Base-by-base conservation (phyloP, 2,113 vertebrate genomes). In the Scortum barcoo region DNA sequence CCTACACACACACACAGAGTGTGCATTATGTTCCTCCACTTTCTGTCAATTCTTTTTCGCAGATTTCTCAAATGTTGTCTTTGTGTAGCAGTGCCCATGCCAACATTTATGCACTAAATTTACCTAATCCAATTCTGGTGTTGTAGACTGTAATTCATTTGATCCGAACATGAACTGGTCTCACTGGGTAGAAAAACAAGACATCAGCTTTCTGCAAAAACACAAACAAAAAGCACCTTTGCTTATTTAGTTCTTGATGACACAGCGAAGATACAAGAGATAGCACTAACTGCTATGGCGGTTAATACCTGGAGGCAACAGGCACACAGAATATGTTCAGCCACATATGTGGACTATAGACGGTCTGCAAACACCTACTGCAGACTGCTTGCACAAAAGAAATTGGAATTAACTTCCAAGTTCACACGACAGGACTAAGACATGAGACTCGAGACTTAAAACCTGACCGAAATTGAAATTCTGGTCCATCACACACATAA, bases 201-300 rank as follows among this genome's bases (percentile, higher is more conserved):
- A 67, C 58, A 70, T 85, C 84, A 85, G 76, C 76, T 75, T 48
- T 83, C 40, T 86, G 51, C 11, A 73, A 80, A 89, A 73, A 51
- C 13, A 60, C 65, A 85, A 85, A 76, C 73, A 86, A 77, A 72
- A 69, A 70, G 67, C 60, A 83, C 20, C 26, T 42, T 51, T 50
- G 48, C 50, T 76, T 87, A 57, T 75, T 79, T 38, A 65, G 57
- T 61, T 68, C 56, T 65, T 84, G 86, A 89, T 90, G 86, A 92
- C 78, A 58, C 68, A 81, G 88, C 91, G 90, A 68, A 92, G 86
- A 93, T 90, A 38, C 30, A 28, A 85, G 6, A 8, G 88, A 93
- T 89, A 87, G 50, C 20, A 50, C 1, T 28, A 80, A 58, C 75
- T 76, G 77, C 22, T 48, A 22, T 68, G 67, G 62, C 4, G 24